Evolutionary conservation across 2,888 invertebrate species (phyloP), one percentile per base, ranked within the genome.

Genomic region (Drosophila falleni): DNA sequence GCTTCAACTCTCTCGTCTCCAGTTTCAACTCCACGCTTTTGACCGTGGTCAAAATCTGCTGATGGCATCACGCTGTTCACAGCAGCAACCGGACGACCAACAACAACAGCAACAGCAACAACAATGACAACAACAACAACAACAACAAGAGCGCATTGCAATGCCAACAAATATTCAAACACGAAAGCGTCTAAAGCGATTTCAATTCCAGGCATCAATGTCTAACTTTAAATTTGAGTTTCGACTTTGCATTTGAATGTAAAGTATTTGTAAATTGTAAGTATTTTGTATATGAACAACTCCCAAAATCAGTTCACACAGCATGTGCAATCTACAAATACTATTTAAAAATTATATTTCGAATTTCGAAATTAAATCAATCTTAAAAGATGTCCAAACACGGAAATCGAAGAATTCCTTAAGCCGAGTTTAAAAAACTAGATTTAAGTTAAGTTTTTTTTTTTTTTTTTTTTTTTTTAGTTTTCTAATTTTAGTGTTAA

Each of bases 61-160:
- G 87, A 82, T 81, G 83, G 83, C 82, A 85, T 85, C 84, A 88
- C 26, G 84, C 86, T 84, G 84, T 84, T 84, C 84, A 85, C 86
- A 85, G 83, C 85, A 70, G 61, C 77, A 63, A 39, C 56, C 42
- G 26, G 44, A 76, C 49, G 44, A 65, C 60, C 46, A 23, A 66
- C 46, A 65, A 31, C 29, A 37, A 37, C 11, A 41, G 35, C 55
- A 46, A 51, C 46, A 58, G n/a, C 8, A 44, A 42, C n/a, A n/a
- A 74, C 67, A 53, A 33, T 39, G 56, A 47, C 47, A 58, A 56
- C 39, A 55, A 55, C 47, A 59, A 26, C 37, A 58, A 49, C n/a
- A 16, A 5, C 51, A 44, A 31, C 33, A 46, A 47, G 9, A 37
- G 26, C 35, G 10, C 55, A 75, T 56, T 59, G 78, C 67, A 53